Base-by-base conservation (phyloP, 2,797 vertebrate species). In the Sebastes baramenuke region DNA sequence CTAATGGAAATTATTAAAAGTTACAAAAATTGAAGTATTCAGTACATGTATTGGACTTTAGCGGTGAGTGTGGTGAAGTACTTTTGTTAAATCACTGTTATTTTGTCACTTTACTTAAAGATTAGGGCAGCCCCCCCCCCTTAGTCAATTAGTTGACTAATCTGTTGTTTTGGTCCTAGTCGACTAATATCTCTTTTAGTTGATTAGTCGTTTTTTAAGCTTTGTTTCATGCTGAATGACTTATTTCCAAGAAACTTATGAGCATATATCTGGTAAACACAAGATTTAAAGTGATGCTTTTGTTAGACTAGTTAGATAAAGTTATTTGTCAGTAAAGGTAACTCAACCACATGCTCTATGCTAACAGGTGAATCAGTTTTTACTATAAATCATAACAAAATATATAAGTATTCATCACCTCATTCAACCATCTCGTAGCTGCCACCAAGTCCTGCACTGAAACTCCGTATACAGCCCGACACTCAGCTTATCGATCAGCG, bases 401-500 rank as follows among this genome's bases (percentile, higher is more conserved):
- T 7, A 14, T 65, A 2, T 22, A 27, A 20, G 18, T 30, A 25
- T 46, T 49, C 46, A 14, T 67, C n/a, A 72, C 29, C 12, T 14
- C 14, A n/a, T 69, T 70, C 29, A 29, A 25, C 55, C 61, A 14
- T 62, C 13, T 72, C 2, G 2, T n/a, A 64, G 67, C 62, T 78
- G 67, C 25, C 46, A 55, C 52, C 2, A 56, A 24, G 56, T 68
- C 58, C 52, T 38, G 4, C 59, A 24, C 6, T 46, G 36, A 72
- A 70, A 56, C 25, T 59, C 58, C 46, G 60, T 38, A 38, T 3
- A 67, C 22, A 77, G 56, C 12, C 34, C 6, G n/a, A 75, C 67
- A 38, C 60, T 67, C 68, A 24, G 30, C 36, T 22, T 72, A 77
- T 80, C 1, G 74, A 80, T 73, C 75, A 82, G 72, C 49, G 59